phyloP scores from a whole-genome alignment of 2,888 invertebrate genomes.

The Dugesia japonica region DNA sequence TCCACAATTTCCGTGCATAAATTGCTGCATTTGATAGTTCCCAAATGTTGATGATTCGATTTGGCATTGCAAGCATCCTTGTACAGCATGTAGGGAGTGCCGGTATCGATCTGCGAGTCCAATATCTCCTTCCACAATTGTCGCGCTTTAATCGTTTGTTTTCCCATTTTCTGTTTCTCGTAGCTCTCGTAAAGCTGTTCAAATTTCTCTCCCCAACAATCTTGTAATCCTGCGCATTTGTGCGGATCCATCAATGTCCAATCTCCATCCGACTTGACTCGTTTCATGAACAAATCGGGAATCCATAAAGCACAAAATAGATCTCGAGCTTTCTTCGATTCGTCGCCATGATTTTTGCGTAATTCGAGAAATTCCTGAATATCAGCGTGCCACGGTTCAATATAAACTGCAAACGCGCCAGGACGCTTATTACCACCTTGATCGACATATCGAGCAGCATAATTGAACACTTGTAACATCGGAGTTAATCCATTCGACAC shows the following conservation, averaged over 20 bases:
- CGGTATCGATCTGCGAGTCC: slow-evolving; percentile 72
- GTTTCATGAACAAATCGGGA: slow-evolving; percentile 89
- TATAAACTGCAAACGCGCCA: slow-evolving; percentile 86
- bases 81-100: slow-evolving; percentile 71
- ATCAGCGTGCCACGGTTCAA: slow-evolving; percentile 98
- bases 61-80: slow-evolving; percentile 81
- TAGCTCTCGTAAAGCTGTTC: slow-evolving; percentile 69
- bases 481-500: slow-evolving; percentile 85
- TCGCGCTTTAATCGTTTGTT: slow-evolving; percentile 58
- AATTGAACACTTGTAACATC: slow-evolving; percentile 78
- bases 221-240: slow-evolving; percentile 70
- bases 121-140: slow-evolving; percentile 68
- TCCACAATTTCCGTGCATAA: slow-evolving; percentile 93
- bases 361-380: slow-evolving; percentile 81
- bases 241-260: slow-evolving; percentile 97
- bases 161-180: slow-evolving; percentile 54
- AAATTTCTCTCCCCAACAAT: slow-evolving; percentile 86
- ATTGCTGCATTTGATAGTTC: slow-evolving; percentile 92
- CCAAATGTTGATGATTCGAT: slow-evolving; percentile 90
- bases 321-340: slow-evolving; percentile 79
- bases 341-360: slow-evolving; percentile 78
- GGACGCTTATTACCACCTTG: slow-evolving; percentile 94
- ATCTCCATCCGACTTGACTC: slow-evolving; percentile 60
- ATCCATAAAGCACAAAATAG: slow-evolving; percentile 93
- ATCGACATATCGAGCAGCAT: slow-evolving; percentile 84